A percentile compares a stretch with the other conserved stretches of the same genome.
phyloP scores from a whole-genome alignment of 2,797 vertebrate species.

The Chelonia mydas region DNA sequence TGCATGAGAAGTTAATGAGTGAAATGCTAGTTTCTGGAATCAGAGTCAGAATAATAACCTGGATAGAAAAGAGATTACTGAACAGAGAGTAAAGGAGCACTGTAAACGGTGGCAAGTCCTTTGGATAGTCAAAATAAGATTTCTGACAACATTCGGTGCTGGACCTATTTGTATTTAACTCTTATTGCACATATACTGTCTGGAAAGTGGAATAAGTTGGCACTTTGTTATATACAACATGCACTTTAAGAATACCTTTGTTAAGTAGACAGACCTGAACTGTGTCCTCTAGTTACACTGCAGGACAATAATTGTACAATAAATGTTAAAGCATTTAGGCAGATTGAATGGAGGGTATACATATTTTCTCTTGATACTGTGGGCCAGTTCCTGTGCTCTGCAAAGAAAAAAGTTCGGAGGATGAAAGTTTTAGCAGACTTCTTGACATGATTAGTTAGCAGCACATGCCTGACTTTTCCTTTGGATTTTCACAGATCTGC shows the following conservation, averaged over 20 bases:
- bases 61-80: slow-evolving; percentile 30
- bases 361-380: not conserved
- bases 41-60: slow-evolving; percentile 53
- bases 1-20: slow-evolving; percentile 70
- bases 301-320: not conserved
- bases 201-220: not conserved
- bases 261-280: slow-evolving; percentile 34
- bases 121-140: slow-evolving; percentile 28
- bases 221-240: not conserved
- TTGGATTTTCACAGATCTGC: not conserved
- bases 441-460: not conserved
- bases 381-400: not conserved
- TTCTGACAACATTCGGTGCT: slow-evolving; percentile 13
- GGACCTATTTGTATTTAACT: slow-evolving; percentile 46
- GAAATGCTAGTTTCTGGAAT: slow-evolving; percentile 51
- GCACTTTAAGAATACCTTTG: not conserved
- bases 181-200: slow-evolving; percentile 3
- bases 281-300: not conserved
- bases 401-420: not conserved
- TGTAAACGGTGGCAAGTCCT: slow-evolving; percentile 52
- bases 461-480: not conserved
- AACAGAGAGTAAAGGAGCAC: slow-evolving; percentile 16
- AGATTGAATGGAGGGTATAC: not conserved
- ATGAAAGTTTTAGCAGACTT: not conserved
- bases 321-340: slow-evolving; percentile 28